Base-by-base conservation (phyloP, 2,888 invertebrate species). In the Calephelis perditalis region DNA sequence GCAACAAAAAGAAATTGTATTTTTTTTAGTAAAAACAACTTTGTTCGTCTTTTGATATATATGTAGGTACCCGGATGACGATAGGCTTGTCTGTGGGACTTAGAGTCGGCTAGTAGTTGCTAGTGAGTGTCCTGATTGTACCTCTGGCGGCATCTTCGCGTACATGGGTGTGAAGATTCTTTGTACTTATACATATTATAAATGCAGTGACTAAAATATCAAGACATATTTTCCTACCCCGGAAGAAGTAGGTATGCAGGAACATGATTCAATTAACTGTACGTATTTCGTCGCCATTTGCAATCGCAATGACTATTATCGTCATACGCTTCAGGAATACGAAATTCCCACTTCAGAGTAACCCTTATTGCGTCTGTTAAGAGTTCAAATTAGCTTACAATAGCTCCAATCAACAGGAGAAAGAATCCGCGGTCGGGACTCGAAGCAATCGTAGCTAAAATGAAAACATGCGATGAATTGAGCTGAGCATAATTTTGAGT, bases 401-500 rank as follows among this genome's bases (percentile, higher is more conserved):
- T 58, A 57, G 63, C 59, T 64, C 64, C 64, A 66, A 67, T 65
- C 63, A 65, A 61, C 67, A 52, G 43, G 57, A 62, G 62, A 61
- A 68, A 69, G 73, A 78, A 82, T 78, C 77, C 79, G 76, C 82
- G 84, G 80, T 81, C 84, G 71, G 80, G 80, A 80, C 82, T 75
- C 70, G 71, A 71, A 81, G 81, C 80, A 80, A 82, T 75, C 70
- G 71, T 71, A 81, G 81, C 80, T 76, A 72, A 73, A 78, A 77
- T 74, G 80, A 77, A 81, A 82, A 80, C 76, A 74, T 77, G 84
- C 75, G 76, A 77, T 75, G 79, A 78, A 77, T 75, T 76, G 77
- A 81, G 73, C 73, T 75, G 78, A 75, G 81, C 75, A 78, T 86
- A 82, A 86, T 86, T 86, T 84, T 75, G 82, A 82, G 78, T 79